Conservation (phyloP, 2,797 vertebrate genomes). For the Setipinna tenuifilis region DNA sequence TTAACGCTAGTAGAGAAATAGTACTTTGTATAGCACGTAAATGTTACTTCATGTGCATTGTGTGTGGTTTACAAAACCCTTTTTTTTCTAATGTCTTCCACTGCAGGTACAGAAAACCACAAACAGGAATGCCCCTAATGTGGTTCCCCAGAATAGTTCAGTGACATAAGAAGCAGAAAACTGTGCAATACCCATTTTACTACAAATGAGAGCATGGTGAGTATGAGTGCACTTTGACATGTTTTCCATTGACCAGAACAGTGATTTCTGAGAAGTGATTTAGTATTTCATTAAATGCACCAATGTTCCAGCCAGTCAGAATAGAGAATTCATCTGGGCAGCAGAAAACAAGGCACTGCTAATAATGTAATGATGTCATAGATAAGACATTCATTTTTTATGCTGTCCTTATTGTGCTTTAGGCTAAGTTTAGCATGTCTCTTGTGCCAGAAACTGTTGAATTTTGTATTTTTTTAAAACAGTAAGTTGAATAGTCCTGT, state of each 20-base stretch:
- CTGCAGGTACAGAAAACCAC: not conserved
- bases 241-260: not conserved
- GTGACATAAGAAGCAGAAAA: not conserved
- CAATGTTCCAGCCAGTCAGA: not conserved
- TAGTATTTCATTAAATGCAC: constrained; percentile 6
- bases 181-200: not conserved
- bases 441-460: not conserved
- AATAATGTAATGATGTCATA: not conserved
- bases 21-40: not conserved
- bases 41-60: not conserved
- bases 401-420: not conserved
- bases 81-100: not conserved
- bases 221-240: constrained; percentile 1
- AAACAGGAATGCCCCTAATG: not conserved
- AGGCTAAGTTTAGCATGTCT: not conserved
- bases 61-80: not conserved
- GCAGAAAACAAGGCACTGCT: not conserved
- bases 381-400: not conserved
- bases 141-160: not conserved
- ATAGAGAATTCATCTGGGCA: not conserved
- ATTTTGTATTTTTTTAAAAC: not conserved
- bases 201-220: not conserved
- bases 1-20: not conserved
- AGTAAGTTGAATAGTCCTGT: not conserved
- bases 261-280: not conserved